Conservation (phyloP, 2,888 invertebrate species). For the Crocallis elinguaria region DNA sequence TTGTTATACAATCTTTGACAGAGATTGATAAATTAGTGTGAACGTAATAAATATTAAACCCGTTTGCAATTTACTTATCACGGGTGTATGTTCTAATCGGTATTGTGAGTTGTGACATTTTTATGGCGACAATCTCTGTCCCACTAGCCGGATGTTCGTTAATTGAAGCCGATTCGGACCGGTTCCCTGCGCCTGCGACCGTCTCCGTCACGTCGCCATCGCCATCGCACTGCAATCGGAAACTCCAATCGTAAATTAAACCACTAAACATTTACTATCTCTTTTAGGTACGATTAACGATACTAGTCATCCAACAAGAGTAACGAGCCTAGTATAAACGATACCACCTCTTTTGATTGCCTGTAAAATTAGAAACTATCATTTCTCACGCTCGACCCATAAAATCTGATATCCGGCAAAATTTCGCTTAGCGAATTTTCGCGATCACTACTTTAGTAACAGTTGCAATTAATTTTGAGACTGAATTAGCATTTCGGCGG, state of each 20-base stretch:
- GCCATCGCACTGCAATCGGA: conserved; percentile 5
- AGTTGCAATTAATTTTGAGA: conserved; percentile 26
- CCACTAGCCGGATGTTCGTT: conserved; percentile 60
- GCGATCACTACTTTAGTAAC: conserved; percentile 20
- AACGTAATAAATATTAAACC: conserved; percentile 16
- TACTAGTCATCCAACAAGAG: neutral
- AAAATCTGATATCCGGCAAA: conserved; percentile 16
- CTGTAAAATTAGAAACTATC: conserved; percentile 23
- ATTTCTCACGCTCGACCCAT: conserved; percentile 44
- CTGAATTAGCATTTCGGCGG: conserved; percentile 21
- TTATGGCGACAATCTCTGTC: conserved; percentile 44
- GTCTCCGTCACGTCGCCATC: conserved; percentile 17
- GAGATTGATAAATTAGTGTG: conserved; percentile 25
- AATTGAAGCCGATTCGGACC: conserved; percentile 54
- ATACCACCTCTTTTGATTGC: conserved; percentile 10
- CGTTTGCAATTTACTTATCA: conserved; percentile 16
- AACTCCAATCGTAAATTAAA: conserved; percentile 45
- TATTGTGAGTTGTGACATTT: conserved; percentile 49
- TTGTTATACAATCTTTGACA: conserved; percentile 26
- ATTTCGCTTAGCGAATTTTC: conserved; percentile 12
- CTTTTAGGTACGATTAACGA: conserved; percentile 20
- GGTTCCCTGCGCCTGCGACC: conserved; percentile 36
- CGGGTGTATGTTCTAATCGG: conserved; percentile 39
- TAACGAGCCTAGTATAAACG: conserved; percentile 6
- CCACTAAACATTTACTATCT: conserved; percentile 38